Evolutionary conservation across 2,888 invertebrate species (phyloP).

Genomic region (Taenaris catops): DNA sequence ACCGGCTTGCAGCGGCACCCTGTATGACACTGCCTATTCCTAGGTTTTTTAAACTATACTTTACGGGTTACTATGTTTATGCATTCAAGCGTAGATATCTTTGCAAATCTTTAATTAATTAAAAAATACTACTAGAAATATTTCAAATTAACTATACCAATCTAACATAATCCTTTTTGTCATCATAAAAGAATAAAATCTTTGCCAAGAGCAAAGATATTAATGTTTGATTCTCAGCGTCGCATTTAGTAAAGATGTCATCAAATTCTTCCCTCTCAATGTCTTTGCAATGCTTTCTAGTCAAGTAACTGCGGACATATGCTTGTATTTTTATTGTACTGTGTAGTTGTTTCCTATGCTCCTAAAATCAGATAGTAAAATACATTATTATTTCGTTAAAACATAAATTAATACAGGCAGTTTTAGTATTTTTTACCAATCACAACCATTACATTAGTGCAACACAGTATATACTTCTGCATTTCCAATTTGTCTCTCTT

Average conservation of each 20-base stretch:
- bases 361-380: constrained; percentile 49
- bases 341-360: constrained; percentile 85
- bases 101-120: too few relatives aligned
- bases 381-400: background rate
- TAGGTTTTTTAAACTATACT: background rate
- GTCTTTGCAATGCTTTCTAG: constrained; percentile 83
- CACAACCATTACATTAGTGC: too few relatives aligned
- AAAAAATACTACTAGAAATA: background rate
- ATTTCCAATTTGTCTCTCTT: too few relatives aligned
- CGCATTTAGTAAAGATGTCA: constrained; percentile 66
- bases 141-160: constrained; percentile 54
- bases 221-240: constrained; percentile 63
- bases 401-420: too few relatives aligned
- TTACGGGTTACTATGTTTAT: too few relatives aligned
- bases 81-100: too few relatives aligned
- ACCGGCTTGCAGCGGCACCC: too few relatives aligned
- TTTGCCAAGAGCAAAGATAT: constrained; percentile 81
- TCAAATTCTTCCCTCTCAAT: constrained; percentile 86
- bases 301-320: constrained; percentile 86
- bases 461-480: too few relatives aligned
- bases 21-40: too few relatives aligned
- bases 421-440: too few relatives aligned
- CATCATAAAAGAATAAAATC: constrained; percentile 89
- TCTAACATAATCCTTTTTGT: constrained; percentile 77
- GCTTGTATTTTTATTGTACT: constrained; percentile 92